phyloP scores from a whole-genome alignment of 2,113 vertebrate species.

The Columba livia region DNA sequence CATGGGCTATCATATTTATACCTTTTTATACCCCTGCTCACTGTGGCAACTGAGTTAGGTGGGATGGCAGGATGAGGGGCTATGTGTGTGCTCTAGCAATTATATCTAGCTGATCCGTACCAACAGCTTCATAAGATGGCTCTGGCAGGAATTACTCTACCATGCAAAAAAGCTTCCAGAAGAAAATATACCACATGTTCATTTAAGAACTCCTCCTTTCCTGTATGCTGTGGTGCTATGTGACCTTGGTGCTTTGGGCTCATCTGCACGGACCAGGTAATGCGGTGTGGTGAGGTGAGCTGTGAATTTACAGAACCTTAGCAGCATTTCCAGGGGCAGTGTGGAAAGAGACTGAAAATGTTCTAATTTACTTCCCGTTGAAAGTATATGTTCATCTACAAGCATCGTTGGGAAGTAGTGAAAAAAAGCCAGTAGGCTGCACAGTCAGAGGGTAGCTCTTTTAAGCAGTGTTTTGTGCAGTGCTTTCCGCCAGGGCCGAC shows the following conservation, averaged over 20 bases:
- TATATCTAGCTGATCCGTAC: background rate
- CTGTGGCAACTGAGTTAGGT: background rate
- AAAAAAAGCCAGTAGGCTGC: background rate
- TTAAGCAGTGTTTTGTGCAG: background rate
- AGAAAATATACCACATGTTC: rapidly evolving
- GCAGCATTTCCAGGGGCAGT: background rate
- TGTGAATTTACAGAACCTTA: background rate
- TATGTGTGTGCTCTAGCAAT: background rate
- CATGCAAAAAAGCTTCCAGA: background rate
- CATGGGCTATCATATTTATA: background rate
- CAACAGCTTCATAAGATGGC: background rate
- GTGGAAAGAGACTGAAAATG: background rate
- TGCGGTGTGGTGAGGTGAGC: background rate
- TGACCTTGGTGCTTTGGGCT: background rate
- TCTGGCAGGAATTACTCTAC: background rate
- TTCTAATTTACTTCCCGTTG: background rate
- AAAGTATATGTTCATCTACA: background rate
- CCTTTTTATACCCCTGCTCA: background rate
- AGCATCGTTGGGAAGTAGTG: background rate
- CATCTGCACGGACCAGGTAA: background rate
- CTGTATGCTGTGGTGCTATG: background rate
- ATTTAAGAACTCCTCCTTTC: background rate
- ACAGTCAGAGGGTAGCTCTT: background rate
- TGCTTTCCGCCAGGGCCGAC: background rate
- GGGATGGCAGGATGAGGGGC: background rate